Evolutionary conservation across 2,797 vertebrate species (phyloP).

Genomic region (Anabacerthia variegaticeps): DNA sequence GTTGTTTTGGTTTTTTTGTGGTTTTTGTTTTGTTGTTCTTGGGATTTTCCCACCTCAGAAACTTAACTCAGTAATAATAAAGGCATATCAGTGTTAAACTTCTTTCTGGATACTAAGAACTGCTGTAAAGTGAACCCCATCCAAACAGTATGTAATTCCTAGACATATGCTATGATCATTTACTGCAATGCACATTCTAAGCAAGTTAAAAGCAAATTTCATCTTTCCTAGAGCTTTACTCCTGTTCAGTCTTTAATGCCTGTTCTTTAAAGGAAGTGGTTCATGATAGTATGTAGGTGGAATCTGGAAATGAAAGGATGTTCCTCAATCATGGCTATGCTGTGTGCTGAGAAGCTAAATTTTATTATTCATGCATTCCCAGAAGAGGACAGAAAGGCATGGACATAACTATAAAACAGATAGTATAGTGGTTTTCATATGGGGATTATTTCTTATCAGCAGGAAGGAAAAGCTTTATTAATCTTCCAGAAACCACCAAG

Average conservation of each 20-base stretch:
- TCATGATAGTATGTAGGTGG: neutral
- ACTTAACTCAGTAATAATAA: neutral
- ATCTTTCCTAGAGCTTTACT: neutral
- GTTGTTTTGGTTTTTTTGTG: neutral
- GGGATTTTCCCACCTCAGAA: neutral
- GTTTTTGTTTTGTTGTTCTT: neutral
- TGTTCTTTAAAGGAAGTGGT: neutral
- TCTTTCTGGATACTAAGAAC: neutral
- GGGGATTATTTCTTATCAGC: neutral
- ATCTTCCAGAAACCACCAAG: conserved; percentile 7
- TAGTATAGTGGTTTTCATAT: neutral
- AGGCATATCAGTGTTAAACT: neutral
- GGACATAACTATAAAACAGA: neutral
- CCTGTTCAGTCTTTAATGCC: neutral
- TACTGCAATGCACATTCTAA: neutral
- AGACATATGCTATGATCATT: neutral
- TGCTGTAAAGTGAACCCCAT: neutral
- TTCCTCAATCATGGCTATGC: neutral
- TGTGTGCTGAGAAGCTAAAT: neutral
- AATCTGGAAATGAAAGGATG: neutral
- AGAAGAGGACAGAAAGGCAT: neutral
- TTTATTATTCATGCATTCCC: conserved; percentile 22
- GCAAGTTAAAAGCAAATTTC: neutral
- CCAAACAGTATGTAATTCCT: neutral
- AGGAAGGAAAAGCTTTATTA: neutral